Conservation (phyloP, 1,140 invertebrate genomes). For the Zeugodacus cucurbitae region DNA sequence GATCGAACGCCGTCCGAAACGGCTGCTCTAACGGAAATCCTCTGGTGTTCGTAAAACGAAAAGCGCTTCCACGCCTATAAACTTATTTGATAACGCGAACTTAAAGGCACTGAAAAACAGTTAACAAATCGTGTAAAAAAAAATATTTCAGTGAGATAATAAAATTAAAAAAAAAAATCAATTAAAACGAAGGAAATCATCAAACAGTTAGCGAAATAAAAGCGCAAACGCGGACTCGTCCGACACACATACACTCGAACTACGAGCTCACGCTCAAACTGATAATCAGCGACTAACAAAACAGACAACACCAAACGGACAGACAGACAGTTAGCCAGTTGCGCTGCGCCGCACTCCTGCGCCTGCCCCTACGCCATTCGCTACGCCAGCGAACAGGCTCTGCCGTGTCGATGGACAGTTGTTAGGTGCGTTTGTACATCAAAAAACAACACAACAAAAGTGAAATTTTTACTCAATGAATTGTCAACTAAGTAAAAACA, state of each 20-base stretch:
- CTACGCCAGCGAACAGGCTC: neutral
- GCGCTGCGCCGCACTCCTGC: neutral
- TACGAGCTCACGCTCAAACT: neutral
- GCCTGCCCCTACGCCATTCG: neutral
- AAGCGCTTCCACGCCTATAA: neutral
- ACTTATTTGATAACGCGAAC: neutral
- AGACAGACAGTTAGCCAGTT: neutral
- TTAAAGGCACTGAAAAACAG: neutral
- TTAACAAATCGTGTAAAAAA: neutral
- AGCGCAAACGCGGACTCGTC: neutral
- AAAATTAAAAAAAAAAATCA: constrained; percentile 20
- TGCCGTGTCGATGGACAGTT: neutral
- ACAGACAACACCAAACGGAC: neutral
- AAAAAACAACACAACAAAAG: constrained; percentile 36
- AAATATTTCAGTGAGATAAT: neutral
- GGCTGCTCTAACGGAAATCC: constrained; percentile 44
- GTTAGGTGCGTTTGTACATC: constrained; percentile 22
- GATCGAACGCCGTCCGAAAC: constrained; percentile 63
- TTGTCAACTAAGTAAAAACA: neutral
- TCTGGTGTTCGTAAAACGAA: neutral
- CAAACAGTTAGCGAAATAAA: neutral
- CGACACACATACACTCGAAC: neutral
- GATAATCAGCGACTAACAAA: neutral
- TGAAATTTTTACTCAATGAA: constrained; percentile 39
- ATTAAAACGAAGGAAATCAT: neutral